These are phyloP conservation scores for Patagioenas fasciata DNA, from an alignment of 2,113 vertebrate species.

Conservation along the genomic window DNA sequence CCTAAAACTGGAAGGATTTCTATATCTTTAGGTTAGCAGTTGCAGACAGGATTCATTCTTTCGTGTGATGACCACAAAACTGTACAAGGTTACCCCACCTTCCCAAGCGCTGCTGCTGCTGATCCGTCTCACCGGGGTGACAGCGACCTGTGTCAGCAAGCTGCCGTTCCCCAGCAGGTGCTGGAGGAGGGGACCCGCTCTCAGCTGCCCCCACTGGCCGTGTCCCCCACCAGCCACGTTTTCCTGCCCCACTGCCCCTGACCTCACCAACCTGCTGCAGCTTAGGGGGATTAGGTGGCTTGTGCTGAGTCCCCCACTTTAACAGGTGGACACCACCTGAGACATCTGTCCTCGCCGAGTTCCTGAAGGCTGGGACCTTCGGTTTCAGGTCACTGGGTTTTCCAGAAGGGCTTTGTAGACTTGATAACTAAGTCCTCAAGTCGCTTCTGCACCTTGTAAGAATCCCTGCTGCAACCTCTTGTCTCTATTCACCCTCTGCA, in stretches of 20 bases:
- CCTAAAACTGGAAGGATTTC: too few relatives aligned
- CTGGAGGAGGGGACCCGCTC: not conserved
- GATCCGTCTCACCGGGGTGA: too few relatives aligned
- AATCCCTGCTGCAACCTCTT: not conserved
- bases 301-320: not conserved
- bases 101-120: not conserved
- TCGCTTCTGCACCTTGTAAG: not conserved
- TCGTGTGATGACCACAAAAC: too few relatives aligned
- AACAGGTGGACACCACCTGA: not conserved
- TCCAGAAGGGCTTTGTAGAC: not conserved
- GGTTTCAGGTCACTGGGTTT: not conserved
- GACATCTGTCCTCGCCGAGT: not conserved
- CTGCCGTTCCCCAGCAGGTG: not conserved
- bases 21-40: too few relatives aligned
- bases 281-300: conserved; percentile 1
- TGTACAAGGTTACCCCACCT: too few relatives aligned
- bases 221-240: accelerated
- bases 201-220: accelerated
- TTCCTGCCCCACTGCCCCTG: not conserved
- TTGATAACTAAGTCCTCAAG: conserved; percentile 10
- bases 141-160: not conserved
- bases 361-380: not conserved
- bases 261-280: accelerated
- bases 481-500: not conserved
- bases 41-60: too few relatives aligned